Evolutionary conservation across 2,113 vertebrate species (phyloP).

Genomic region (Pyxicephalus adspersus): DNA sequence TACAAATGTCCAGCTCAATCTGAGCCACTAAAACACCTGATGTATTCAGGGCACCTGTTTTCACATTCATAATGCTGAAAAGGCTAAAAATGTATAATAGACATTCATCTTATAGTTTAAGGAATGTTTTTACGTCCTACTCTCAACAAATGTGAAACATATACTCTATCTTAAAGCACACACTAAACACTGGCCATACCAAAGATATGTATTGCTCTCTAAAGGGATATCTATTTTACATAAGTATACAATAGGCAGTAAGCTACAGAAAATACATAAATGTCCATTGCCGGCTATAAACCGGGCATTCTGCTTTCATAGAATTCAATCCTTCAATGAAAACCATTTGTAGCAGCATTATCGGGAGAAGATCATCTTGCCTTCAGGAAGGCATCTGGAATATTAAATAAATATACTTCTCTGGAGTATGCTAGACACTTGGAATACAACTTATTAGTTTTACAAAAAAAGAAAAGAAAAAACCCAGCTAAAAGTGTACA

Average conservation of each 20-base stretch:
- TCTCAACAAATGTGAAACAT: neutral
- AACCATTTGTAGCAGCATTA: conserved; percentile 22
- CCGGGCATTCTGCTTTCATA: neutral
- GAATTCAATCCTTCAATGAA: neutral
- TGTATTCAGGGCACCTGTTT: conserved; percentile 8
- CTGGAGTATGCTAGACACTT: conserved; percentile 11
- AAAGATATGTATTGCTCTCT: conserved; percentile 9
- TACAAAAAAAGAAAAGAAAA: neutral
- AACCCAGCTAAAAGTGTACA: neutral
- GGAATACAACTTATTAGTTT: neutral
- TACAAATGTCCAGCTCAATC: neutral
- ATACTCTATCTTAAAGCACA: neutral
- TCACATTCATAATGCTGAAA: conserved; percentile 48
- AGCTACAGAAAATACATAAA: neutral
- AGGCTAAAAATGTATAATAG: conserved; percentile 23
- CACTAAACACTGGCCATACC: neutral
- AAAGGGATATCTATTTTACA: neutral
- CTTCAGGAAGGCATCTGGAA: neutral
- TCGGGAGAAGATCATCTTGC: neutral
- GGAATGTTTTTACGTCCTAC: conserved; percentile 35
- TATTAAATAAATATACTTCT: neutral
- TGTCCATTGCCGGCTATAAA: neutral
- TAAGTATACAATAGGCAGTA: neutral
- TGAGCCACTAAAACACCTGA: neutral
- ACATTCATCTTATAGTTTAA: conserved; percentile 47